Evolutionary conservation across 64 coral and sea anemone species (phyloP).

Genomic region (Platygyra sinensis): DNA sequence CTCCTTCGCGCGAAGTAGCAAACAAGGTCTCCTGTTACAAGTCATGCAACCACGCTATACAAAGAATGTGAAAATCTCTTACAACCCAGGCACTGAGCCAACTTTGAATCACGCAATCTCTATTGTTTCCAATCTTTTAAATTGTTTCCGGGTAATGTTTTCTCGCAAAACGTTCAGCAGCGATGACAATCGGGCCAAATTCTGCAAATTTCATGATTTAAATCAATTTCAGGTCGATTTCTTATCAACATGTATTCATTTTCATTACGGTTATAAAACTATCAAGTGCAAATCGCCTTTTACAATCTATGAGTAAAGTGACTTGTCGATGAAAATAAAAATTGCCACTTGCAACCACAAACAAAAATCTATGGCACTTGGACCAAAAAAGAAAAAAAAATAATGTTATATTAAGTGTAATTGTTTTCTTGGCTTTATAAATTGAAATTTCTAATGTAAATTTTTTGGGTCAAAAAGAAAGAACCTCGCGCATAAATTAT

Average conservation of each 20-base stretch:
- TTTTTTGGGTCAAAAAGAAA: background rate
- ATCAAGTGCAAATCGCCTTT: constrained; percentile 5
- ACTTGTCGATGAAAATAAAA: background rate
- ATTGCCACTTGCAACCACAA: background rate
- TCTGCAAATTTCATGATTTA: constrained; percentile 1
- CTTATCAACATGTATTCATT: constrained; percentile 1
- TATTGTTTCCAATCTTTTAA: too few relatives aligned
- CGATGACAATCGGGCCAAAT: background rate
- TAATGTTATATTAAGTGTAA: background rate
- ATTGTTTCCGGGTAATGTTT: too few relatives aligned
- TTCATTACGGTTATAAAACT: background rate
- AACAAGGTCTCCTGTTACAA: too few relatives aligned
- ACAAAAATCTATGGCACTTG: background rate
- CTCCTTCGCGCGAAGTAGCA: too few relatives aligned
- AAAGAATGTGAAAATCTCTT: too few relatives aligned
- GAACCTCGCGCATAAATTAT: background rate
- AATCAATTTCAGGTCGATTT: constrained; percentile 9
- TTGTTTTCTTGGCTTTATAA: background rate
- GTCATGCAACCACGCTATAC: too few relatives aligned
- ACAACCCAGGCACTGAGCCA: too few relatives aligned
- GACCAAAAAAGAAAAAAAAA: background rate
- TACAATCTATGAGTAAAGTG: background rate
- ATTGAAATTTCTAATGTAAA: background rate
- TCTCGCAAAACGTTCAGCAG: too few relatives aligned
- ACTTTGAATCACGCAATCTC: too few relatives aligned